Evolutionary conservation across 2,113 vertebrate genomes (phyloP).

Genomic region (Agapornis roseicollis): DNA sequence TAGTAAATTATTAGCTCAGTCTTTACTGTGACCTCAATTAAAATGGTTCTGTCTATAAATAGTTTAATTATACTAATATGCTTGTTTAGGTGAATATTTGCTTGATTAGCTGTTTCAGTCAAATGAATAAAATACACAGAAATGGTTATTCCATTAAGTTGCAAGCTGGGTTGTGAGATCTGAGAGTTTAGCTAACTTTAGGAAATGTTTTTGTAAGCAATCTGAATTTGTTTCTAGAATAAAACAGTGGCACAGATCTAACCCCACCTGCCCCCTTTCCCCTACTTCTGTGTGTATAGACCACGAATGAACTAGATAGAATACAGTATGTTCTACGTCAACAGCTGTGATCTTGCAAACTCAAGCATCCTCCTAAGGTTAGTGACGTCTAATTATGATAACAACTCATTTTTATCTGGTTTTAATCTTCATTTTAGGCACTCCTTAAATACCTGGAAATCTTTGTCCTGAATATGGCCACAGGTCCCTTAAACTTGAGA

Average conservation of each 20-base stretch:
- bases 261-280: accelerated
- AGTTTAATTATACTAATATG: background rate
- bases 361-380: background rate
- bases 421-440: background rate
- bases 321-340: background rate
- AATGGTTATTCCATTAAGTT: background rate
- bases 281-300: background rate
- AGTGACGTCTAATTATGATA: background rate
- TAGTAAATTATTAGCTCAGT: background rate
- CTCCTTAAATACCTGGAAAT: background rate
- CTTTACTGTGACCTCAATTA: background rate
- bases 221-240: background rate
- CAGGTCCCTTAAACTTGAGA: background rate
- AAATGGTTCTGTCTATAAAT: background rate
- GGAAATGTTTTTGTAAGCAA: background rate
- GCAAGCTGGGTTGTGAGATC: background rate
- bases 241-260: background rate
- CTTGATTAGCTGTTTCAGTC: background rate
- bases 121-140: background rate
- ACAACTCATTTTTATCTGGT: background rate
- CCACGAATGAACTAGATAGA: background rate
- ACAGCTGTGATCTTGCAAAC: background rate
- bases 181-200: background rate
- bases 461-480: background rate
- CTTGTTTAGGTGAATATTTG: background rate